Evolutionary conservation across 2,797 vertebrate genomes (phyloP), one percentile per base, ranked within the genome.

Genomic region (Rhynchotus rufescens): DNA sequence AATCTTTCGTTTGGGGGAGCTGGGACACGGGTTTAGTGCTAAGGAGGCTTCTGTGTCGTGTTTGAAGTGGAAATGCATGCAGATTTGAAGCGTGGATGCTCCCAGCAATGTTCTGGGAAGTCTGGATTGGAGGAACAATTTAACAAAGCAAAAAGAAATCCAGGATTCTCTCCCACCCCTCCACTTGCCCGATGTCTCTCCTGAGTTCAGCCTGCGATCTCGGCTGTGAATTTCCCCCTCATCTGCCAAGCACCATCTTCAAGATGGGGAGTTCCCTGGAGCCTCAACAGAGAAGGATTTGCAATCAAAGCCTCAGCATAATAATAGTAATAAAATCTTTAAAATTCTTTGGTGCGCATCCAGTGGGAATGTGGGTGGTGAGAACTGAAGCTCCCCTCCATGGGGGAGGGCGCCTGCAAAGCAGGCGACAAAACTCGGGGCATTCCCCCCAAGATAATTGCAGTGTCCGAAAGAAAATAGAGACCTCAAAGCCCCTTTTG

Each of bases 31-130:
- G 4, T 71, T 87, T 68, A 89, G 92, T 36, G 86, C 51, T 26
- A n/a, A 85, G 73, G 92, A 86, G 10, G 54, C 56, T 91, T 65
- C 84, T 59, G 66, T 1, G 34, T 17, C 5, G 82, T 1, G 26
- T 96, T 96, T 96, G 95, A 96, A 94, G 84, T 96, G 92, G 94
- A 96, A 96, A 96, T 96, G 32, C 59, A 95, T 92, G 94, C 92
- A 93, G 94, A 94, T 95, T 75, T 3, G 86, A 42, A 93, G 88
- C 25, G 3, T 68, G 84, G 79, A 34, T 51, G 95, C 94, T 95
- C 86, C 84, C 87, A 94, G 94, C 92, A 12, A 87, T 1, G 15
- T 84, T 93, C 90, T 85, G 89, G 84, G 76, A 94, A 95, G 94
- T 36, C 85, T 56, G 62, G 80, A 80, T 87, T 26, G 56, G 90